phyloP scores from a whole-genome alignment of 2,797 vertebrate genomes.

The Hapalemur alaotrensis region DNA sequence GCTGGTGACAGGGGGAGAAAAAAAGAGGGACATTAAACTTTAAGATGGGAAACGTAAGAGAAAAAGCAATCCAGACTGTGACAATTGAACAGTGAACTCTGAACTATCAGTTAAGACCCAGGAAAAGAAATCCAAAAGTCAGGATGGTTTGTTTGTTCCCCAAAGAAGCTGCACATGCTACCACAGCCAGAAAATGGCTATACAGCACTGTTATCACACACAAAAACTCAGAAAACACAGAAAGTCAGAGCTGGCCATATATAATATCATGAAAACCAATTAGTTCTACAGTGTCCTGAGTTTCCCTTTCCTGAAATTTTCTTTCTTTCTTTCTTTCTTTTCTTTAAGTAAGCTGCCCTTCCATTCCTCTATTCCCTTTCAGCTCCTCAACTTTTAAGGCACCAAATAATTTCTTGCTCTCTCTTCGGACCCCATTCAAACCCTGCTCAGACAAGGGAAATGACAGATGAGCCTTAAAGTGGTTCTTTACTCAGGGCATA shows the following conservation, averaged over 20 bases:
- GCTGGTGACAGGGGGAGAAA: background rate
- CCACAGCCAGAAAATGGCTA: background rate
- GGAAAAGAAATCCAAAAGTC: slow-evolving; percentile 27
- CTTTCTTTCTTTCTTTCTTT: background rate
- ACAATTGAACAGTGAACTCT: background rate
- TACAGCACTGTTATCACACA: background rate
- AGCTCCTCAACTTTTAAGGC: background rate
- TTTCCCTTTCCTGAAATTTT: background rate
- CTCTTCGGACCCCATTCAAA: background rate
- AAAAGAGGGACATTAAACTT: background rate
- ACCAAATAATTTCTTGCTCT: background rate
- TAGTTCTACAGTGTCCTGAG: background rate
- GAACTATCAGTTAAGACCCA: background rate
- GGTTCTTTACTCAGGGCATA: background rate
- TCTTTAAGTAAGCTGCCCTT: background rate
- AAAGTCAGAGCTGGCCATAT: background rate
- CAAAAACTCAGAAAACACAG: background rate
- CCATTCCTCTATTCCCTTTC: background rate
- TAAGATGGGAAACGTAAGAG: background rate
- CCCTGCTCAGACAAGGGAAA: background rate
- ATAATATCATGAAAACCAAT: background rate
- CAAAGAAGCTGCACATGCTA: background rate
- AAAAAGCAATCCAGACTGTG: background rate
- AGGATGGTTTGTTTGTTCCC: background rate
- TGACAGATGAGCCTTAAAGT: background rate